Evolutionary conservation across 2,797 vertebrate species (phyloP), one percentile per base, ranked within the genome.

Genomic region (Thalassophryne amazonica): DNA sequence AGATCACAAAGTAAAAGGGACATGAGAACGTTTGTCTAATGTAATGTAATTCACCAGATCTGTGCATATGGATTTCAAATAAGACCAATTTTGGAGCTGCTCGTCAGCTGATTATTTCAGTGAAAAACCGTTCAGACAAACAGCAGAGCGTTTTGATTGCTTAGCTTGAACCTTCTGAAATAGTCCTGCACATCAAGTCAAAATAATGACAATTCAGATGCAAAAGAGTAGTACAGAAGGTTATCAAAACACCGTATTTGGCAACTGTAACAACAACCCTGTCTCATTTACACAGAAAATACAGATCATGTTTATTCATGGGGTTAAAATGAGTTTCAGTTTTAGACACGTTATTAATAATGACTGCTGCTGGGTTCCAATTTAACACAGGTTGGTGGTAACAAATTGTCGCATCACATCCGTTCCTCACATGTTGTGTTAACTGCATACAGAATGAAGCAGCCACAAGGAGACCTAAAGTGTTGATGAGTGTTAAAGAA

Each of bases 311-410:
- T 17, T 49, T 43, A n/a, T 35, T 50, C 22, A 59, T 42, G 35
- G 9, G 18, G 40, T 58, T 75, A 68, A 69, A 70, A 73, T 73
- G 75, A 62, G 51, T 6, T 49, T 9, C 18, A 14, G 5, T 55
- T 18, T 31, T 37, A 54, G 33, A 38, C 25, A 37, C 29, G 3
- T 73, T 57, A 67, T 64, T 58, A 58, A 77, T 57, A 32, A 56
- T 19, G 22, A 66, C 46, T 45, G 18, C 33, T 46, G 31, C 24
- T 15, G 2, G 16, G 29, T 52, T 71, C 41, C 40, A 77, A 60
- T 73, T 64, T 72, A 73, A 72, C n/a, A 42, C 59, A 70, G 28
- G 47, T n/a, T 3, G 27, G 60, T 58, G 52, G 30, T 68, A 52
- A 54, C 35, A 59, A 48, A 19, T 29, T 40, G 43, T 35, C 60